A percentile compares a stretch with the other conserved stretches of the same genome.
Conservation (phyloP, 2,888 invertebrate species). For the Schrankia costaestrigalis region DNA sequence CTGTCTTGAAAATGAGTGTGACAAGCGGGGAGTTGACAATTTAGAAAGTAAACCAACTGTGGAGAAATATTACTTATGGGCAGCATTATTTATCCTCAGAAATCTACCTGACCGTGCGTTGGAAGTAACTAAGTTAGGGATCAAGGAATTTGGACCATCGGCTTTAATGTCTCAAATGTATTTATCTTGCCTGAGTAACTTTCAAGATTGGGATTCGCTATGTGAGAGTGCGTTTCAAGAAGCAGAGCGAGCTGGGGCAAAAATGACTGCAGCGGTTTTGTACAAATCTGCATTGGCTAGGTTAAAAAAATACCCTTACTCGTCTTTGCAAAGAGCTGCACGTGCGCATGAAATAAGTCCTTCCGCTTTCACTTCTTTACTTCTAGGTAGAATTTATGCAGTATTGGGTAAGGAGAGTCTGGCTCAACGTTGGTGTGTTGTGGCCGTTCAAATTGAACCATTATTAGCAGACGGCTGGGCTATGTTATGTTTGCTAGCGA, state of each 20-base stretch:
- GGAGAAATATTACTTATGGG: slow-evolving; percentile 58
- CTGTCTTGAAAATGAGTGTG: slow-evolving; percentile 56
- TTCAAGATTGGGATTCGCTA: slow-evolving; percentile 54
- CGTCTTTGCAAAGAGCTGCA: slow-evolving; percentile 63
- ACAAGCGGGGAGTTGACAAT: slow-evolving; percentile 42
- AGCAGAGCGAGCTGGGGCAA: slow-evolving; percentile 55
- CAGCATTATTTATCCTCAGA: slow-evolving; percentile 52
- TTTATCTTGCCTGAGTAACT: slow-evolving; percentile 46
- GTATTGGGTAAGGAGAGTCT: slow-evolving; percentile 45
- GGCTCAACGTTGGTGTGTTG: slow-evolving; percentile 65
- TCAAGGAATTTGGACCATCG: slow-evolving; percentile 56
- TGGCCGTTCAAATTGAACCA: slow-evolving; percentile 62
- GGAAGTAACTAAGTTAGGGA: slow-evolving; percentile 40
- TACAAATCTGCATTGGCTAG: slow-evolving; percentile 52
- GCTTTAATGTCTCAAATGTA: slow-evolving; percentile 60
- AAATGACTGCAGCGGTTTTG: slow-evolving; percentile 47
- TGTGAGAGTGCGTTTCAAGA: slow-evolving; percentile 52
- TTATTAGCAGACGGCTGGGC: slow-evolving; percentile 69
- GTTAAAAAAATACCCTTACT: slow-evolving; percentile 40
- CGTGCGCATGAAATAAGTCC: slow-evolving; percentile 61
- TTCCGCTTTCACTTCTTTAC: slow-evolving; percentile 57
- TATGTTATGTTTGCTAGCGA: slow-evolving; percentile 56
- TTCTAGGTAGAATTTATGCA: slow-evolving; percentile 55
- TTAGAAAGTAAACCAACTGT: slow-evolving; percentile 23
- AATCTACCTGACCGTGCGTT: slow-evolving; percentile 47